phyloP scores from a whole-genome alignment of 2,113 vertebrate species.

The Procavia capensis region DNA sequence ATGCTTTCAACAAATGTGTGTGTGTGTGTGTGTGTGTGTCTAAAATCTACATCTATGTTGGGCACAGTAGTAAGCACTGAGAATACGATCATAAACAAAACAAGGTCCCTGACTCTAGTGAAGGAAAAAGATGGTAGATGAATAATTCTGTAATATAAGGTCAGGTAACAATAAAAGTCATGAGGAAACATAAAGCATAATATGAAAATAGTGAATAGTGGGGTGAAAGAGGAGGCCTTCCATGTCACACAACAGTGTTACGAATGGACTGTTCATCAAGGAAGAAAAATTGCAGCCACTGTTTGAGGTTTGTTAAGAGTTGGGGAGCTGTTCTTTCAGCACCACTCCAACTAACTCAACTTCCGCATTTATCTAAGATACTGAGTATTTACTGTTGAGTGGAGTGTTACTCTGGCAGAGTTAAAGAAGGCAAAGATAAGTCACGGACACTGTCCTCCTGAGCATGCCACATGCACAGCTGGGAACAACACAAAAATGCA shows the following conservation, averaged over 20 bases:
- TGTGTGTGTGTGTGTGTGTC: background rate
- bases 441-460: background rate
- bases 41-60: background rate
- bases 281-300: background rate
- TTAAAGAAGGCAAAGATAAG: background rate
- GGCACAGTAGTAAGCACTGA: background rate
- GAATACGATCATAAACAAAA: background rate
- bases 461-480: background rate
- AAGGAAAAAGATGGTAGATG: background rate
- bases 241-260: background rate
- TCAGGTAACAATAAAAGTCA: background rate
- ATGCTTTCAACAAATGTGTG: background rate
- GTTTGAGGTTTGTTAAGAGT: background rate
- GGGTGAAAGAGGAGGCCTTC: background rate
- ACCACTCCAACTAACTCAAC: background rate
- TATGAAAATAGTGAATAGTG: background rate
- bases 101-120: background rate
- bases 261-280: background rate
- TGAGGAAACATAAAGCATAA: background rate
- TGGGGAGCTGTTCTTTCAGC: slow-evolving; percentile 54
- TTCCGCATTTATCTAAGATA: too few species aligned
- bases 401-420: background rate
- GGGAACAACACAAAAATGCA: background rate
- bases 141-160: background rate
- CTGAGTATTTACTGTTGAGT: background rate